Evolutionary conservation across 64 coral and sea anemone genomes (phyloP).

Genomic region (Pachyseris speciosa): DNA sequence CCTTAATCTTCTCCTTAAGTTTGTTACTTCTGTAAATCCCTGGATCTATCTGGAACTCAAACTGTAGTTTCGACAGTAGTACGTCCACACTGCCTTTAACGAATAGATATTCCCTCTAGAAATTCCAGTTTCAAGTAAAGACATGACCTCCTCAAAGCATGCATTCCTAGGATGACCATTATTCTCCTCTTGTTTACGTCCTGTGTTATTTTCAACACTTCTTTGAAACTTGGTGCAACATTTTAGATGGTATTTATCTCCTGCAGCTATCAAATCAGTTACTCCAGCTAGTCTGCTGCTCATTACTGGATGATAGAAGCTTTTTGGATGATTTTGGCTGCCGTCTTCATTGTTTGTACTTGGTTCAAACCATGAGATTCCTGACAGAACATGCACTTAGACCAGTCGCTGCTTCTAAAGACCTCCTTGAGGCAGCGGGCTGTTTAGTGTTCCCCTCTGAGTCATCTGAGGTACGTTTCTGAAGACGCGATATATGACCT

Average conservation of each 20-base stretch:
- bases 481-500: conserved; percentile 56
- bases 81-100: conserved; percentile 59
- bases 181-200: background rate
- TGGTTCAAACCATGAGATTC: too few relatives aligned
- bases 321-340: too few relatives aligned
- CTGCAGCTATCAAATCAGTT: conserved; percentile 25
- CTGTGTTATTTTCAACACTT: background rate
- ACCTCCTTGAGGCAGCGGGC: too few relatives aligned
- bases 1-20: conserved; percentile 59
- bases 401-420: too few relatives aligned
- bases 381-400: too few relatives aligned
- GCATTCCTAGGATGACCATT: background rate
- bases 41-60: conserved; percentile 34
- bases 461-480: too few relatives aligned
- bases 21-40: conserved; percentile 49
- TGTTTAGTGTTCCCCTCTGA: too few relatives aligned
- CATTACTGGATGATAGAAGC: too few relatives aligned
- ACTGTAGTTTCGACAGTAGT: conserved; percentile 26
- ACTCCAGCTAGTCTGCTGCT: conserved; percentile 28
- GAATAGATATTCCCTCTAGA: conserved; percentile 44
- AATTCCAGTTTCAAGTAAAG: conserved; percentile 29
- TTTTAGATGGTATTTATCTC: conserved; percentile 29
- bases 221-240: background rate
- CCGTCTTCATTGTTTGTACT: too few relatives aligned
- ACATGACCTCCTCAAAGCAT: conserved; percentile 42